These are phyloP conservation scores for Pangasius mekongensis DNA, from an alignment of 2,797 vertebrate genomes.

Conservation along the genomic window DNA sequence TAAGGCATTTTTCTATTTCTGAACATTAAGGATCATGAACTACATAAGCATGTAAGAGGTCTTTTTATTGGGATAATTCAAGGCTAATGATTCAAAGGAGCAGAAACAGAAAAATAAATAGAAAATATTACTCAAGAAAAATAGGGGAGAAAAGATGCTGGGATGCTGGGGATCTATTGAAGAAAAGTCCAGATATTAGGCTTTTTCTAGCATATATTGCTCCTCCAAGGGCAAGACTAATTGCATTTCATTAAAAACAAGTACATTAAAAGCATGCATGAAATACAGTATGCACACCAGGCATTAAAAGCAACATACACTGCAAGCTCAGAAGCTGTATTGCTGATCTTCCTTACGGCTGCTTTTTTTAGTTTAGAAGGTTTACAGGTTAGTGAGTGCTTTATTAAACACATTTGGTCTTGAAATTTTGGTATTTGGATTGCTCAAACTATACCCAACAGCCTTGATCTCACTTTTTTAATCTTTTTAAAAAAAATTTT, in stretches of 20 bases:
- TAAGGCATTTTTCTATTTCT: background rate
- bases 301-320: background rate
- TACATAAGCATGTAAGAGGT: too few species aligned
- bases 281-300: background rate
- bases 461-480: background rate
- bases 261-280: background rate
- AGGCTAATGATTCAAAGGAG: background rate
- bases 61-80: background rate
- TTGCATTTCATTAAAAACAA: background rate
- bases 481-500: slow-evolving; percentile 4
- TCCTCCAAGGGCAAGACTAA: background rate
- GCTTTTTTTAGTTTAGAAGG: background rate
- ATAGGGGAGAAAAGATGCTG: background rate
- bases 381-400: background rate
- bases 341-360: background rate
- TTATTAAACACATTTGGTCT: background rate
- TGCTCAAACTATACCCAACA: background rate
- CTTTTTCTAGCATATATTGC: background rate
- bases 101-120: background rate
- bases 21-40: background rate
- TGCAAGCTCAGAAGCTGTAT: background rate
- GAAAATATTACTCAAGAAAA: background rate
- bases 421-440: background rate
- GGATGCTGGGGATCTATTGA: background rate
- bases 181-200: background rate